A percentile compares a stretch with the other conserved stretches of the same genome.
Evolutionary conservation across 2,113 vertebrate genomes (phyloP).

Genomic region (Neomonachus schauinslandi): DNA sequence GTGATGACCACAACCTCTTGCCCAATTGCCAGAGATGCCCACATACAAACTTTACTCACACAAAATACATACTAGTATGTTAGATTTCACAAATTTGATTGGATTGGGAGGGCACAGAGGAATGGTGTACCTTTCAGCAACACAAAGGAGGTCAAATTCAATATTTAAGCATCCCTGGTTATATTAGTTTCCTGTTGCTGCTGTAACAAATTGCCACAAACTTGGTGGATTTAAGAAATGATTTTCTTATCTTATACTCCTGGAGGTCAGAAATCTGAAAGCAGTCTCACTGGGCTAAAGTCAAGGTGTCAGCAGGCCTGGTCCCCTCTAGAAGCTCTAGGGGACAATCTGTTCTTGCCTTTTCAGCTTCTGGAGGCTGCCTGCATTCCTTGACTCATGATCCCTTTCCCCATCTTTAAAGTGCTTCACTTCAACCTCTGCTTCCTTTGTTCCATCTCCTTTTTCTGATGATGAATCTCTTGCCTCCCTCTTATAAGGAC

Average conservation of each 20-base stretch:
- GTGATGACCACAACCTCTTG: neutral
- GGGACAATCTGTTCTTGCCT: neutral
- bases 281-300: neutral
- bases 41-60: neutral
- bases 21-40: neutral
- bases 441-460: neutral
- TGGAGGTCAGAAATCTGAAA: neutral
- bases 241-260: neutral
- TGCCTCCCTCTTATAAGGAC: neutral
- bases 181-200: neutral
- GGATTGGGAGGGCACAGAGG: neutral
- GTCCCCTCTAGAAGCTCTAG: neutral
- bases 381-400: neutral
- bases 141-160: neutral
- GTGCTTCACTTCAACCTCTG: neutral
- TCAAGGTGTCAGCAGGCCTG: neutral
- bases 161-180: neutral
- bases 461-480: neutral
- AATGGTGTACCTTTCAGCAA: neutral
- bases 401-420: neutral
- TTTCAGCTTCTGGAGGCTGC: neutral
- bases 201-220: neutral
- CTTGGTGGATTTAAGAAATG: neutral
- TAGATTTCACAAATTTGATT: neutral
- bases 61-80: neutral